Base-by-base conservation (phyloP, 2,888 invertebrate genomes). In the Nasonia oneida region DNA sequence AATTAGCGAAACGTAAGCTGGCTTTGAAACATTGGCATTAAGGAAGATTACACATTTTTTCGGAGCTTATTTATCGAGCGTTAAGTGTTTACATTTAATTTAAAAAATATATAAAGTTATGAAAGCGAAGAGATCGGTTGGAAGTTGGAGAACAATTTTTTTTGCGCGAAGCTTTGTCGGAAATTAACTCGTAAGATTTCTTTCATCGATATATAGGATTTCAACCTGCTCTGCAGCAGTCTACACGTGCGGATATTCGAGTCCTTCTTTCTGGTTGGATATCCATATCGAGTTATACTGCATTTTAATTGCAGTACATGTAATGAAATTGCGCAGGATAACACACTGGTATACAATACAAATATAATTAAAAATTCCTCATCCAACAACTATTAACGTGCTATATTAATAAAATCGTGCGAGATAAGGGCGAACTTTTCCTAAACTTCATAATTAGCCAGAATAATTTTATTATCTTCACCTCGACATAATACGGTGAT, bases 181-280 rank as follows among this genome's bases (percentile, higher is more conserved):
- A 37, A 70, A 70, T 70, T 70, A 70, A 70, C 70, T 70, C 37
- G 70, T 70, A 70, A 70, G 37, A 70, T 70, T 42, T 14, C 71
- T 71, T 18, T 71, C 39, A n/a, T 71, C 71, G 37, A 18, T 37
- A 39, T 39, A 37, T 71, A n/a, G 71, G 18, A 71, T 71, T 71
- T 71, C 71, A 71, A 71, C 39, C 39, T 23, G 23, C 23, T 23
- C 23, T 23, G 23, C 23, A 23, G 23, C 23, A 23, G 23, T 23
- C 23, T 23, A 23, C 23, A 23, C 23, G 23, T 23, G 23, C 23
- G 23, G 71, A 50, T 53, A 71, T 50, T 37, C 47, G n/a, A 53
- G 53, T 23, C 67, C 37, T 70, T 53, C 70, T 53, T 37, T 6
- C 15, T 37, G 15, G 18, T 10, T 37, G 37, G 33, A 18, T 39